Percentiles rank a stretch among this genome's conserved stretches.
Conservation (phyloP, 2,888 invertebrate species). For the Philereme transversata region DNA sequence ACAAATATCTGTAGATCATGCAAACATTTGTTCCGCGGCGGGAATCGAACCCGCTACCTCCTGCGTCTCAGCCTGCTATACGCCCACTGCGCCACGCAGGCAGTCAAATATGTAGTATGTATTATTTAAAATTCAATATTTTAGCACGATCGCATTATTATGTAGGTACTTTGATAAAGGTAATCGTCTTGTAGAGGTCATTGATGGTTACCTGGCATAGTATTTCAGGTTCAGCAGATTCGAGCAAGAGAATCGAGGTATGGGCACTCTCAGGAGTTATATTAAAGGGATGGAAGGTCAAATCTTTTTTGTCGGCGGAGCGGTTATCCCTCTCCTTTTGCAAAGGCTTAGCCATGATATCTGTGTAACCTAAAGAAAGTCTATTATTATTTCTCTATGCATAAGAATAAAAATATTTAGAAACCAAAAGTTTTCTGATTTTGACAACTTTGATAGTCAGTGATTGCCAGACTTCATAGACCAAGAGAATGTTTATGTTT, state of each 20-base stretch:
- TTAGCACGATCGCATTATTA: no score
- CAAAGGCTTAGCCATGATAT: slow-evolving; percentile 65
- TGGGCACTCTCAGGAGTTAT: slow-evolving; percentile 76
- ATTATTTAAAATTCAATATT: no score
- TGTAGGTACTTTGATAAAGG: no score
- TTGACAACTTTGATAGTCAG: neutral
- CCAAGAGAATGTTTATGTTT: neutral
- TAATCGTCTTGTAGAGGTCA: no score
- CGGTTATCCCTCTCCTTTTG: slow-evolving; percentile 75
- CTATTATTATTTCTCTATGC: neutral
- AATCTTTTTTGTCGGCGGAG: slow-evolving; percentile 72
- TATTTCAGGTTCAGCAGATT: slow-evolving; percentile 71
- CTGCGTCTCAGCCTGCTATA: no score
- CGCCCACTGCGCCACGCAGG: no score
- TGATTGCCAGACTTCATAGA: neutral
- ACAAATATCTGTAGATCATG: no score
- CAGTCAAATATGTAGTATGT: no score
- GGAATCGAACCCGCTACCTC: no score
- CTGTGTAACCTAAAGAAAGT: neutral
- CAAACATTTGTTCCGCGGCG: no score
- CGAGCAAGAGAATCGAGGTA: slow-evolving; percentile 71
- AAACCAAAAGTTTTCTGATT: neutral
- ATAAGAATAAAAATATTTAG: neutral
- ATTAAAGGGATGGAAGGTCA: slow-evolving; percentile 68
- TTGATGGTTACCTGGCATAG: slow-evolving; percentile 65